Evolutionary conservation across 2,113 vertebrate species (phyloP), one percentile per base, ranked within the genome.

Genomic region (Pollimyrus isidori): DNA sequence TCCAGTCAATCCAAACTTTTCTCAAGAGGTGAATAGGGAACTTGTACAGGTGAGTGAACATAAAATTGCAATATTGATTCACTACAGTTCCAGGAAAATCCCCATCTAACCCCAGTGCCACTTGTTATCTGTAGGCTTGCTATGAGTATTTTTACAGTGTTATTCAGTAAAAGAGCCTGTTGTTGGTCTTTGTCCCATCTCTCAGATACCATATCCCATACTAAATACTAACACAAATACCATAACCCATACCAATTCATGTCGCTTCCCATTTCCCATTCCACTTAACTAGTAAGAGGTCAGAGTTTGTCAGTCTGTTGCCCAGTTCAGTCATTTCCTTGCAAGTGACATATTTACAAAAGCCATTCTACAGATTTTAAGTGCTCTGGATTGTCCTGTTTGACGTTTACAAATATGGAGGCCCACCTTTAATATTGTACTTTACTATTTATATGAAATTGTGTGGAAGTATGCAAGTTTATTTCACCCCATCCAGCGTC

Each of bases 41-140:
- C 21, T 50, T 23, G 83, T 50, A 86, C 46, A 86, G 83, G 83
- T 50, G 46, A n/a, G 7, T 26, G 83, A 86, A 30, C 45, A 86
- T n/a, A 86, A 48, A 48, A 48, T 26, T 86, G 46, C 83, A 86
- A 48, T 86, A 86, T 86, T 49, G 83, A 86, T 86, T 86, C n/a
- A 15, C 83, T 50, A 23, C 23, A 86, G 46, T 48, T 86, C 83
- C 83, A 26, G 83, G 83, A 86, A 86, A 50, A 86, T 86, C 48
- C 83, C 9, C 23, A 49, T 50, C 48, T 50, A 26, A 26, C 83
- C 23, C 46, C 21, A 49, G 49, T 15, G n/a, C 83, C 45, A 13
- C 48, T 86, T 86, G 23, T 86, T 50, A 26, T 23, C 17, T 86
- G 23, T 30, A 86, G n/a, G 45, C 10, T 86, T 86, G 11, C 45